Evolutionary conservation across 2,113 vertebrate species (phyloP), one percentile per base, ranked within the genome.

Genomic region (Tragelaphus strepsiceros): DNA sequence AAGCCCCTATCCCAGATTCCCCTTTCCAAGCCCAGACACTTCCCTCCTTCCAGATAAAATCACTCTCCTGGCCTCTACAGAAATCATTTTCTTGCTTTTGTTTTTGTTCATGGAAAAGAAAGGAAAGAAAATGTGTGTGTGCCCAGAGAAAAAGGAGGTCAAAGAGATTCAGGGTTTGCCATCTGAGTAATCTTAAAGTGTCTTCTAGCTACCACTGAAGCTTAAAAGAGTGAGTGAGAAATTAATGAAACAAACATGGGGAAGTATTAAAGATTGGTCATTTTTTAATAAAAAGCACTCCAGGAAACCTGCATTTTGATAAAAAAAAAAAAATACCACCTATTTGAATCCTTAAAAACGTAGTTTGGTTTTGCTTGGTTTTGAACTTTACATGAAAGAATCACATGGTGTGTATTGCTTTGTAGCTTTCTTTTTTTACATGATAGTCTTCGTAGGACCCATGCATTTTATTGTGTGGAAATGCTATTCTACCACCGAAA

Each of bases 251-350:
- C 46, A 88, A 85, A 82, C 6, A 17, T 26, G 24, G 32, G 7
- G 21, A 94, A 61, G 10, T 56, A 49, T 46, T 80, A 92, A 95
- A 92, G 49, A 86, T 78, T 32, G 39, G 90, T 93, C 88, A 21
- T 88, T 95, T 74, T n/a, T 67, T 67, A 39, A 86, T 84, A 51
- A 91, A 90, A 89, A 93, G 49, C 3, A 17, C 5, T 58, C 53
- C 58, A 94, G 82, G 88, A 96, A 86, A 83, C n/a, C 30, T 84
- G 15, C n/a, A 49, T 6, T 4, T 81, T 67, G 21, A 32, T 62
- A 67, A 22, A 0, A 21, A 71, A 71, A 71, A 43, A 71, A 35
- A 71, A 39, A 3, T 35, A 53, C 7, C 13, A 54, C 26, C 43
- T 86, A 13, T 32, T 3, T 7, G 7, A 49, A 78, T 87, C 26